Evolutionary conservation across 2,113 vertebrate species (phyloP), one percentile per base, ranked within the genome.

Genomic region (Leucopsar rothschildi): DNA sequence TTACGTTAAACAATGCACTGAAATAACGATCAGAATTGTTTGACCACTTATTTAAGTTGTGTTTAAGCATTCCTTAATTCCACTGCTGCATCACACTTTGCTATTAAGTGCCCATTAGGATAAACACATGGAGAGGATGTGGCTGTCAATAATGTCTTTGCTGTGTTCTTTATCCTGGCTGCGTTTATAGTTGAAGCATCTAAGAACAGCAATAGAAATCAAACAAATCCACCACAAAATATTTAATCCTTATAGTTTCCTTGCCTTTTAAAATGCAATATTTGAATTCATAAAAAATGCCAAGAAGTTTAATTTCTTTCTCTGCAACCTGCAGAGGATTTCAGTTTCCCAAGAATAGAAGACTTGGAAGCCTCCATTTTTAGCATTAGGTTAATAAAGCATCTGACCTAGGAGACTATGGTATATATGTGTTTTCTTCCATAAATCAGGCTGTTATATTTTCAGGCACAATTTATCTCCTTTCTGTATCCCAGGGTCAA

Each of bases 251-350:
- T 69, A 78, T 6, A 0, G 15, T 82, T 86, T 86, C 53, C 55
- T 60, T 45, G 50, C 60, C 6, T 86, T 88, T 81, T 79, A 39
- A 11, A 76, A 49, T 15, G 15, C 40, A 88, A 82, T 82, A 50
- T 77, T 73, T 11, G 91, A 89, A 91, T 89, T 73, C 10, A 78
- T 64, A 76, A 42, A 80, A 92, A 92, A 83, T 52, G 10, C 12
- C 52, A 90, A 78, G 73, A 94, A 92, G 75, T 18, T 69, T 28
- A 17, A 82, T 82, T 92, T 95, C n/a, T 80, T 90, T 96, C n/a
- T 39, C 24, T 81, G 52, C 35, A 94, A 47, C 22, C 18, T 50
- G 27, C 8, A 45, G 56, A 86, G 17, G 53, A 68, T 33, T 33
- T 92, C 42, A 12, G 27, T 61, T 88, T 95, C 52, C 27, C 81